Evolutionary conservation across 2,888 invertebrate genomes (phyloP).

Genomic region (Entomobrya multifasciata): DNA sequence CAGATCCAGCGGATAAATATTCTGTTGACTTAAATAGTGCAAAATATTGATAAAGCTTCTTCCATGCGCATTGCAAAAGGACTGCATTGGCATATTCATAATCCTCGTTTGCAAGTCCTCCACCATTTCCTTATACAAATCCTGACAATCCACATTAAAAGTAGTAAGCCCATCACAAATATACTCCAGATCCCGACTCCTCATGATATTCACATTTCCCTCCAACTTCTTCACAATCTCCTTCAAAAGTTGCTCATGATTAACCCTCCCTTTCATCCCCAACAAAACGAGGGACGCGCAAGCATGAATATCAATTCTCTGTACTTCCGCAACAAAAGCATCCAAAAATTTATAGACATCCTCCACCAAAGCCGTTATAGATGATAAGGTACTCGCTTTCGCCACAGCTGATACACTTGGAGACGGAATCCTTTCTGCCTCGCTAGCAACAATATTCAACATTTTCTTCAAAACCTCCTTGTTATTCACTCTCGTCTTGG

Average conservation of each 20-base stretch:
- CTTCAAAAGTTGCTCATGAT: slow-evolving; percentile 82
- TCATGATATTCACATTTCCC: slow-evolving; percentile 82
- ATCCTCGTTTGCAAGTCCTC: slow-evolving; percentile 83
- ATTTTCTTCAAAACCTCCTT: slow-evolving; percentile 83
- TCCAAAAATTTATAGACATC: slow-evolving; percentile 84
- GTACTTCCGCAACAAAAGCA: slow-evolving; percentile 83
- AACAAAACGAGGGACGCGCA: slow-evolving; percentile 86
- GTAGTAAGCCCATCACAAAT: slow-evolving; percentile 85
- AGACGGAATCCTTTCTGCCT: slow-evolving; percentile 84
- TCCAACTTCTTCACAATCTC: slow-evolving; percentile 84
- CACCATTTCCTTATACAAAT: slow-evolving; percentile 82
- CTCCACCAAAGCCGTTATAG: slow-evolving; percentile 70
- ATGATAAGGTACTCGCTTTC: slow-evolving; percentile 58
- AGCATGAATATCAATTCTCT: slow-evolving; percentile 84
- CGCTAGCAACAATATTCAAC: slow-evolving; percentile 83
- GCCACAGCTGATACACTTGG: slow-evolving; percentile 85
- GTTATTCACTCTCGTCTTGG: slow-evolving; percentile 85
- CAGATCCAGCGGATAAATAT: slow-evolving; percentile 84
- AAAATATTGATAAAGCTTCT: slow-evolving; percentile 85
- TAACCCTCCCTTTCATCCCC: slow-evolving; percentile 82
- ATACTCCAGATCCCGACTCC: slow-evolving; percentile 89
- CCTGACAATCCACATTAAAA: slow-evolving; percentile 84
- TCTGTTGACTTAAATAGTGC: slow-evolving; percentile 84
- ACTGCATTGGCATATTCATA: slow-evolving; percentile 84
- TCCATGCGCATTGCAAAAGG: slow-evolving; percentile 82